Base-by-base conservation (phyloP, 2,113 vertebrate species). In the Climacteris rufus region DNA sequence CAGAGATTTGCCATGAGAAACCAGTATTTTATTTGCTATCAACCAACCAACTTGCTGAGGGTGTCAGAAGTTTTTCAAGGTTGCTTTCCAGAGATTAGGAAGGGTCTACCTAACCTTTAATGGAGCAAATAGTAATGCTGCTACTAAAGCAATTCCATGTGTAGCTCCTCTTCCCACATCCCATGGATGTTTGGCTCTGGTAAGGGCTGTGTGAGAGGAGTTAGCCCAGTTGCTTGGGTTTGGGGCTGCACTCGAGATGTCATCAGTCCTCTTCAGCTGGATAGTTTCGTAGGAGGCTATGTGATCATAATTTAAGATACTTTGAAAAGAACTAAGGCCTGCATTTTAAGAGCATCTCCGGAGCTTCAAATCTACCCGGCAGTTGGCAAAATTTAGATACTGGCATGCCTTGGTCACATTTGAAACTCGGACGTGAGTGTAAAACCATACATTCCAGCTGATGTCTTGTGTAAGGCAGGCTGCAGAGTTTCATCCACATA, bases 401-500 rank as follows among this genome's bases (percentile, higher is more conserved):
- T 6, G 4, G 7, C 25, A 20, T 70, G 56, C 52, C 47, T 78
- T 13, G 3, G 39, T 88, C 90, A 75, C 2, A 1, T 83, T 75
- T 89, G 87, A 95, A 84, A 53, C 44, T 53, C 8, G 10, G 50
- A 94, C 28, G 21, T 3, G 3, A 79, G 4, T 56, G 74, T 49
- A 79, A 94, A 94, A 45, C 59, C 3, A 0, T 52, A 78, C n/a
- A 15, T 40, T 72, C 15, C 3, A 1, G 11, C 69, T 90, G 64
- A 83, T 61, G 52, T 92, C 68, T 94, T 89, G 72, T 65, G 53
- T 90, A 64, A 92, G 72, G 37, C 76, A 93, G 42, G 45, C 44
- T 70, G 24, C 65, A 76, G 64, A 66, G 33, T 93, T 96, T 87
- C 49, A 78, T 70, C 64, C 88, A 52, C 56, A 4, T 68, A 95